Percentiles rank a stretch among this genome's conserved stretches.
phyloP scores from a whole-genome alignment of 2,888 invertebrate genomes.

The Eurois occulta region DNA sequence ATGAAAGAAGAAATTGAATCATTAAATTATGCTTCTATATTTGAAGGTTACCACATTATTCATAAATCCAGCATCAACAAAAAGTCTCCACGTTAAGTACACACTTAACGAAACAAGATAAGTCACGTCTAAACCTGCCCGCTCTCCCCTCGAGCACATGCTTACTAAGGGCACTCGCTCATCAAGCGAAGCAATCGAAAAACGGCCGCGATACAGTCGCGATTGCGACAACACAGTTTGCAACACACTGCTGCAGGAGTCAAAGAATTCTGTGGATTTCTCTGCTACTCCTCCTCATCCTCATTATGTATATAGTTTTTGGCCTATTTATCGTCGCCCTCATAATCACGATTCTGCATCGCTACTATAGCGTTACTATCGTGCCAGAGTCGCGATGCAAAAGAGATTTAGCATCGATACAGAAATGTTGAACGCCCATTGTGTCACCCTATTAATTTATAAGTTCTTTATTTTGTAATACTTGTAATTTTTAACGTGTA shows the following conservation, averaged over 20 bases:
- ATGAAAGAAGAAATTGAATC: background rate
- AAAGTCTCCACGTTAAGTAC: conserved; percentile 16
- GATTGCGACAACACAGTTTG: background rate
- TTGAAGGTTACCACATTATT: background rate
- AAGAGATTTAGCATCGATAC: background rate
- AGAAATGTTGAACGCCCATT: background rate
- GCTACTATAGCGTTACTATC: background rate
- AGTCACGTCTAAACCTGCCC: conserved; percentile 37
- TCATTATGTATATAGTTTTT: background rate
- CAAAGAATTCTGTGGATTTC: background rate
- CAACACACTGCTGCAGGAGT: background rate
- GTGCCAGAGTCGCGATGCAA: background rate
- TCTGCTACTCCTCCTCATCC: background rate
- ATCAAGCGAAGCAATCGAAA: background rate
- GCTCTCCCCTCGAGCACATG: background rate
- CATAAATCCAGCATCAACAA: background rate
- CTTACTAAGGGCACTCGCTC: conserved; percentile 11
- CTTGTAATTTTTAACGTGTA: background rate
- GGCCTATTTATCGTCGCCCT: background rate
- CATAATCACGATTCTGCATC: background rate
- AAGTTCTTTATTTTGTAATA: background rate
- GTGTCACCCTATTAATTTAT: background rate
- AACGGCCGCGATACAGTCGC: background rate
- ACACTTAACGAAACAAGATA: conserved; percentile 42
- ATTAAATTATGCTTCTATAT: background rate